A percentile compares a stretch with the other conserved stretches of the same genome.
Conservation (phyloP, 53 echinoderm and acorn worm genomes). For the Paelopatides confundens region DNA sequence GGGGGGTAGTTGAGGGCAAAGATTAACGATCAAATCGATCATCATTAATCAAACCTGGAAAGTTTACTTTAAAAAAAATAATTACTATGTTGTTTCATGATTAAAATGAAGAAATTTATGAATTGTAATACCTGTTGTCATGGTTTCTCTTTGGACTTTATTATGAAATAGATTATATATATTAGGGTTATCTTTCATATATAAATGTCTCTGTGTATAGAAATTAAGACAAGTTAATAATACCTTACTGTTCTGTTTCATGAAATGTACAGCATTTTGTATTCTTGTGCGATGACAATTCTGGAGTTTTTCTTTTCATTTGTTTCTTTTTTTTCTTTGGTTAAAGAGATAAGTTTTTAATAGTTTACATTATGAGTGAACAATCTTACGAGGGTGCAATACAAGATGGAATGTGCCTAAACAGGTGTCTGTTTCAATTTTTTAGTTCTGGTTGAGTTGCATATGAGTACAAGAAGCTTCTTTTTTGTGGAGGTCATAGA, state of each 20-base stretch:
- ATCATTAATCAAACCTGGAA: too few species aligned
- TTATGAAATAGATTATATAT: too few species aligned
- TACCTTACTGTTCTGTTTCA: neutral
- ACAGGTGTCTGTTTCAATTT: neutral
- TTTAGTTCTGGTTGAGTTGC: neutral
- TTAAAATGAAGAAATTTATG: too few species aligned
- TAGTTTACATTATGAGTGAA: neutral
- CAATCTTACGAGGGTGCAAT: slow-evolving; percentile 10
- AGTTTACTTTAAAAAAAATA: too few species aligned
- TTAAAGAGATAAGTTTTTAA: neutral
- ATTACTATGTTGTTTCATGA: too few species aligned
- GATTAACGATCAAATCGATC: too few species aligned
- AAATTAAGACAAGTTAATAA: neutral
- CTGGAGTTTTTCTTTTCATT: neutral
- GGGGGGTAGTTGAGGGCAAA: too few species aligned
- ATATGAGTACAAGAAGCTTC: too few species aligned
- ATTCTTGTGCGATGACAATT: slow-evolving; percentile 9
- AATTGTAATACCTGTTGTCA: too few species aligned
- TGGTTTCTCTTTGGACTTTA: too few species aligned
- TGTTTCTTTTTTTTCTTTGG: neutral
- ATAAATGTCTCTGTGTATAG: neutral
- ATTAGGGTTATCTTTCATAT: neutral
- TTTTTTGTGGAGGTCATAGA: too few species aligned
- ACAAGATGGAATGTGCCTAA: slow-evolving; percentile 17
- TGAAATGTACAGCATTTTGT: slow-evolving; percentile 41